Evolutionary conservation across 1,140 invertebrate species (phyloP).

Genomic region (Trachymyrmex cornetzi): DNA sequence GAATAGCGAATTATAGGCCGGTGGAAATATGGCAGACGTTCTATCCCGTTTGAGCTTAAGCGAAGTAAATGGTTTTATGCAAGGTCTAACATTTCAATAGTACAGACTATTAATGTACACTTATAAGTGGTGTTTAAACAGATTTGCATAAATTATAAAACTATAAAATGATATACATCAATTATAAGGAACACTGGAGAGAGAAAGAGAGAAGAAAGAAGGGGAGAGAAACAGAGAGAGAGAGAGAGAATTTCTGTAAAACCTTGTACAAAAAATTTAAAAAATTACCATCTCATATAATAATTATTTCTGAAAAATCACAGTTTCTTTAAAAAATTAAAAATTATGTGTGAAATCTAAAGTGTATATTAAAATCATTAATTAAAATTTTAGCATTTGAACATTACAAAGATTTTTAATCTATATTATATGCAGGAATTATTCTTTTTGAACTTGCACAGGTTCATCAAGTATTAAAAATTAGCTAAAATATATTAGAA

Average conservation of each 20-base stretch:
- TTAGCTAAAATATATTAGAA: neutral
- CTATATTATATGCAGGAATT: neutral
- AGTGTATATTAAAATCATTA: neutral
- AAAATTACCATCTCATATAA: neutral
- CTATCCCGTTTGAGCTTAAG: neutral
- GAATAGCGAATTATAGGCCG: conserved; percentile 1
- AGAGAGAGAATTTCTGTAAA: neutral
- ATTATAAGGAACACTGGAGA: neutral
- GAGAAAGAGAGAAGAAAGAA: neutral
- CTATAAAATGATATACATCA: neutral
- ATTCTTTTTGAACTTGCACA: neutral
- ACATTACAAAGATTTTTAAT: conserved; percentile 1
- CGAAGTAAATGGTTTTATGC: neutral
- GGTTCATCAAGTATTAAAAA: neutral
- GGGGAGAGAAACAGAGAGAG: neutral
- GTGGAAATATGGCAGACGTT: neutral
- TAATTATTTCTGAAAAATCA: neutral
- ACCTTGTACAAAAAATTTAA: neutral
- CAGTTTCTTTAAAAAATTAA: neutral
- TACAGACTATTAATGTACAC: neutral
- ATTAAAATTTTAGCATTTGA: neutral
- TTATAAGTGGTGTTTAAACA: neutral
- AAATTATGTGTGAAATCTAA: neutral
- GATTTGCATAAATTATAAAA: conserved; percentile 13
- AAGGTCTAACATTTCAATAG: neutral